Evolutionary conservation across 1,140 invertebrate genomes (phyloP).

Genomic region (Argopecten irradians): DNA sequence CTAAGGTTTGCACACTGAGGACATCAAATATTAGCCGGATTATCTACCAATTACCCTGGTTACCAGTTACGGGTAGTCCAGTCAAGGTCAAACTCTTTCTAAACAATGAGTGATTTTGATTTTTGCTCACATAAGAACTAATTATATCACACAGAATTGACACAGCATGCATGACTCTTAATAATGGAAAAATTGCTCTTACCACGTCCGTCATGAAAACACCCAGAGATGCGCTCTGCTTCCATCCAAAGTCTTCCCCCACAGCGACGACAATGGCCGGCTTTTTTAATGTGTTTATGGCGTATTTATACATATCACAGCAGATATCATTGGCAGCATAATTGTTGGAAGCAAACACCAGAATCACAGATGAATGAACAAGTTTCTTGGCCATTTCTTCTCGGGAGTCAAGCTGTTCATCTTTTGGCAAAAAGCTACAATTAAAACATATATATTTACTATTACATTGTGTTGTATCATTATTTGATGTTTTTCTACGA

Average conservation of each 20-base stretch:
- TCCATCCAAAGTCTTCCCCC: constrained; percentile 67
- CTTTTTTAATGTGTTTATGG: constrained; percentile 68
- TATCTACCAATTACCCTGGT: no score
- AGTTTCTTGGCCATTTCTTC: constrained; percentile 66
- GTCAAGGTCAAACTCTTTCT: no score
- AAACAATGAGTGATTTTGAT: no score
- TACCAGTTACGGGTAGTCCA: no score
- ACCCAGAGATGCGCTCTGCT: constrained; percentile 61
- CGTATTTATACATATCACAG: constrained; percentile 72
- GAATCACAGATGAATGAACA: constrained; percentile 66
- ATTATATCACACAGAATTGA: no score
- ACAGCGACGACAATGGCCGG: constrained; percentile 70
- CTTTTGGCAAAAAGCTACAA: constrained; percentile 61
- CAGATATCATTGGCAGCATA: constrained; percentile 68
- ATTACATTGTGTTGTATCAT: no score
- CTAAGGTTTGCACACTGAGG: no score
- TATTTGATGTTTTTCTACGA: no score
- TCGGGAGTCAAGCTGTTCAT: constrained; percentile 42
- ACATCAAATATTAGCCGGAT: no score
- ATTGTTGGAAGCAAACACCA: constrained; percentile 71
- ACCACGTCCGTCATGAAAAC: constrained; percentile 70
- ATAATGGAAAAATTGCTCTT: constrained; percentile 31
- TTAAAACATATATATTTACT: neutral
- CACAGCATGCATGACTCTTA: neutral
- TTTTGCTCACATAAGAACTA: no score